Conservation (phyloP, 1,140 invertebrate genomes). For the Cydia splendana region DNA sequence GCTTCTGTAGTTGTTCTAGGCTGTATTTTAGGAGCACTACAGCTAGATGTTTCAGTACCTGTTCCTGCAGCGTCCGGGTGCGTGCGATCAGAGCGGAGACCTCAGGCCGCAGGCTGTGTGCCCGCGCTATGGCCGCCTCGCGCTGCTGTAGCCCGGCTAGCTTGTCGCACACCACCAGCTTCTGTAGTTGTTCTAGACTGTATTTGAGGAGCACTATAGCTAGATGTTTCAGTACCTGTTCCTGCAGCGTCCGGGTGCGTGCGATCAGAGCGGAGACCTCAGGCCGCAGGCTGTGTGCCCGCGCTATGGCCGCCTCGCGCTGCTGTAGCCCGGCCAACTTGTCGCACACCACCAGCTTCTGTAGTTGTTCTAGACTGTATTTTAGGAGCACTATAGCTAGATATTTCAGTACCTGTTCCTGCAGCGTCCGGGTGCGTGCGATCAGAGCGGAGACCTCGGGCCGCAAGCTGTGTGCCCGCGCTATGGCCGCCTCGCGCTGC, state of each 20-base stretch:
- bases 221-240: slow-evolving; percentile 78
- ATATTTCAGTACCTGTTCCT: slow-evolving; percentile 81
- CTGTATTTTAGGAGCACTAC: no score
- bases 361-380: slow-evolving; percentile 81
- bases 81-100: slow-evolving; percentile 86
- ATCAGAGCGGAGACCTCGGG: slow-evolving; percentile 86
- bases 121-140: slow-evolving; percentile 81
- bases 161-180: slow-evolving; percentile 85
- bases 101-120: slow-evolving; percentile 82
- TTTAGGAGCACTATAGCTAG: no score
- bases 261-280: slow-evolving; percentile 85
- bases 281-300: slow-evolving; percentile 84
- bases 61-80: slow-evolving; percentile 88
- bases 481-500: slow-evolving; percentile 79
- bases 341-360: slow-evolving; percentile 85
- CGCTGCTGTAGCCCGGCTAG: slow-evolving; percentile 82
- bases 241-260: slow-evolving; percentile 89
- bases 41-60: slow-evolving; percentile 71
- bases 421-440: slow-evolving; percentile 88
- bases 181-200: slow-evolving; percentile 76
- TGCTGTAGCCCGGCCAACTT: slow-evolving; percentile 85
- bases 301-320: slow-evolving; percentile 78
- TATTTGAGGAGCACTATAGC: no score
- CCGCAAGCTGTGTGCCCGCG: slow-evolving; percentile 83
- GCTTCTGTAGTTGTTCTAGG: slow-evolving; percentile 80